phyloP scores from a whole-genome alignment of 2,797 vertebrate genomes.

The Remorina albescens region DNA sequence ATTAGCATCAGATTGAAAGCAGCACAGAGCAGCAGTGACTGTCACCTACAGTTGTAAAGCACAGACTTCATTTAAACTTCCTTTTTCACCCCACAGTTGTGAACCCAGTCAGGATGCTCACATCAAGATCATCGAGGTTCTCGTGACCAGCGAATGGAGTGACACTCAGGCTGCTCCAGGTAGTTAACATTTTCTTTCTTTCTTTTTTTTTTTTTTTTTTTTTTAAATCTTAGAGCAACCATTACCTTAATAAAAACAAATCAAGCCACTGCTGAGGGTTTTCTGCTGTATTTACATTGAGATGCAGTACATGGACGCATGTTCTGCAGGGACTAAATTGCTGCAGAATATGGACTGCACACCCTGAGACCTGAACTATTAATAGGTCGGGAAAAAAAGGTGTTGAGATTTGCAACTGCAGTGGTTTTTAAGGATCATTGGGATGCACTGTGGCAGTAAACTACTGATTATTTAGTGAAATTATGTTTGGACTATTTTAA shows the following conservation, averaged over 20 bases:
- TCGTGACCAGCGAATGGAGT: constrained; percentile 94
- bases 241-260: not conserved
- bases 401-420: constrained; percentile 40
- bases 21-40: constrained; percentile 26
- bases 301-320: constrained; percentile 11
- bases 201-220: no score
- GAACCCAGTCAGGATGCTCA: constrained; percentile 92
- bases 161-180: constrained; percentile 94
- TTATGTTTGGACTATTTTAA: no score
- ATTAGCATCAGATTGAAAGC: constrained; percentile 60
- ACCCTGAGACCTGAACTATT: constrained; percentile 47
- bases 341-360: constrained; percentile 36
- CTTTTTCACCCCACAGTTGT: constrained; percentile 81
- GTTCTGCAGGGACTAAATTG: constrained; percentile 15
- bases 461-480: not conserved
- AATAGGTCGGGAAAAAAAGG: constrained; percentile 44
- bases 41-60: constrained; percentile 39
- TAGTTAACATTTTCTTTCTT: constrained; percentile 65
- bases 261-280: not conserved
- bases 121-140: constrained; percentile 91
- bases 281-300: constrained; percentile 3
- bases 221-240: no score
- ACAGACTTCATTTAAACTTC: constrained; percentile 39
- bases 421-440: constrained; percentile 21
- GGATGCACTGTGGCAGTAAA: not conserved